These are phyloP conservation scores for Zenarchopterus dispar DNA, from an alignment of 2,797 vertebrate genomes.

Conservation along the genomic window DNA sequence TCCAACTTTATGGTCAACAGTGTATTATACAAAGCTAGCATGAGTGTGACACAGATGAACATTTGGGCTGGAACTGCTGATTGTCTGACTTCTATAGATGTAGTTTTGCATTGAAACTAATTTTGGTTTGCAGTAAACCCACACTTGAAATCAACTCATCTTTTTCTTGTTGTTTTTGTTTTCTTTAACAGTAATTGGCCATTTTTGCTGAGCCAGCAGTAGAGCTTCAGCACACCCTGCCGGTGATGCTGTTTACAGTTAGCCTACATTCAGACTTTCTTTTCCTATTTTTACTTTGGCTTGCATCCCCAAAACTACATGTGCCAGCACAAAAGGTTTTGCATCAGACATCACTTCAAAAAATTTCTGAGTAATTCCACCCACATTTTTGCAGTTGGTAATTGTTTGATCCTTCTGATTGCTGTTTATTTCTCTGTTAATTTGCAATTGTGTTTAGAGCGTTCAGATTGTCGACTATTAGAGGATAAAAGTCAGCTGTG, in stretches of 20 bases:
- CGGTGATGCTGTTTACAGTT: constrained; percentile 3
- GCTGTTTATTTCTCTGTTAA: constrained; percentile 1
- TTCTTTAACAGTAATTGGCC: neutral
- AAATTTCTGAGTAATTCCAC: too few species aligned
- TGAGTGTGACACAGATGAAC: too few species aligned
- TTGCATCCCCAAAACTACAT: too few species aligned
- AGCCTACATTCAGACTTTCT: neutral
- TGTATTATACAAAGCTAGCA: too few species aligned
- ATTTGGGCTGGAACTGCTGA: neutral
- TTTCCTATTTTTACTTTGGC: too few species aligned
- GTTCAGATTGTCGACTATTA: neutral
- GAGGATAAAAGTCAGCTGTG: constrained; percentile 15
- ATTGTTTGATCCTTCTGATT: neutral
- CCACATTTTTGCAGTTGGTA: too few species aligned
- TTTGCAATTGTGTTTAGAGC: too few species aligned
- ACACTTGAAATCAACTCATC: neutral
- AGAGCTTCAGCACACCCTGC: constrained; percentile 14
- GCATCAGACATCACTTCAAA: too few species aligned
- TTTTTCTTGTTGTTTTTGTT: neutral
- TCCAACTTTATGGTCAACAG: too few species aligned
- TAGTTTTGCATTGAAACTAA: neutral
- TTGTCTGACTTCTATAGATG: neutral
- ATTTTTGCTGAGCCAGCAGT: constrained; percentile 28
- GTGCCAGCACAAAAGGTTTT: too few species aligned
- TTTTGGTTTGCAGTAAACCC: neutral